Evolutionary conservation across 2,797 vertebrate species (phyloP), one percentile per base, ranked within the genome.

Genomic region (Siniperca obscura): DNA sequence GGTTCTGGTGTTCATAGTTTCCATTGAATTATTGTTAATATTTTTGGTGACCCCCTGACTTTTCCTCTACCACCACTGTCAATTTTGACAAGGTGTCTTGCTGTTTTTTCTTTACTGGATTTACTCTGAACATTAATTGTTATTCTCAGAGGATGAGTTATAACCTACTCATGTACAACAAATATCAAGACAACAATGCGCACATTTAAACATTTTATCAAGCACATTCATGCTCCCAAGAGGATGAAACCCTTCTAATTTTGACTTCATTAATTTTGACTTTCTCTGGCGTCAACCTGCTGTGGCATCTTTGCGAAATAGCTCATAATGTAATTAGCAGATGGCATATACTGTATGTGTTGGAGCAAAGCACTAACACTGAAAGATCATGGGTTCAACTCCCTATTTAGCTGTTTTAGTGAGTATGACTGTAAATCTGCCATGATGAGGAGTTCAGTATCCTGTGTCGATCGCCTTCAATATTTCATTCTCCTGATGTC

Each of bases 241-340:
- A 60, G 55, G 55, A 34, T 72, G 13, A 50, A 53, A 53, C 27
- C n/a, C 6, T n/a, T 55, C 22, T 36, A 36, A 36, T 36, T 40
- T 40, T 40, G 38, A 40, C 9, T 8, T 7, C 6, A 40, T 1
- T 25, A 25, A 64, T 48, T 48, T 22, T 53, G 14, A 34, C 11
- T 36, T 44, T 40, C 13, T 7, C 61, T 40, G 40, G 30, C 7
- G 0, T 50, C 30, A 46, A 5, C 38, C 48, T 36, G 17, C 27
- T 56, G 46, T 14, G 2, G 27, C 3, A 5, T 34, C 9, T 42
- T 53, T 52, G 55, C 19, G 9, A 27, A 27, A 53, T 44, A 36
- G 68, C 36, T 68, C 69, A 68, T 48, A 57, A 22, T 36, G 7
- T 19, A 25, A 57, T 69, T 66, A 42, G 27, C 76, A 70, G 70